These are phyloP conservation scores for Acromyrmex charruanus DNA, from an alignment of 1,140 invertebrate genomes.

Conservation along the genomic window DNA sequence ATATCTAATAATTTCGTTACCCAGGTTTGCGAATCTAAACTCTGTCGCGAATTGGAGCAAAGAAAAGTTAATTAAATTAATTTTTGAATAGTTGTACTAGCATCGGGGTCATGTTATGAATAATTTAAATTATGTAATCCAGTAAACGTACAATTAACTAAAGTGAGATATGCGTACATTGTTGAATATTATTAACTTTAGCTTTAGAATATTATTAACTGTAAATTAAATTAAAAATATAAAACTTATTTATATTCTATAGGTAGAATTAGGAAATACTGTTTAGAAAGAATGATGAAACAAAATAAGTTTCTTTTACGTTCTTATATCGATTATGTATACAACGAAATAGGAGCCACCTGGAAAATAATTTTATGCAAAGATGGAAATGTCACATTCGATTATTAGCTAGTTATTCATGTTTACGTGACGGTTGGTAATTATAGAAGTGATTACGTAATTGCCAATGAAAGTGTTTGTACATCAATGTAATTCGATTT, in stretches of 20 bases:
- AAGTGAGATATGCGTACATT: neutral
- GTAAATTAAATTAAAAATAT: neutral
- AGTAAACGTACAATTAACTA: neutral
- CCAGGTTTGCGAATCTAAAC: neutral
- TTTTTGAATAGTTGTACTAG: neutral
- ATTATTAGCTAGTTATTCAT: slow-evolving; percentile 13
- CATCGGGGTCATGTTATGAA: slow-evolving; percentile 12
- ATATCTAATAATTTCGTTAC: slow-evolving; percentile 8
- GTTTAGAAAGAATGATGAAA: neutral
- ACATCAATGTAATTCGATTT: slow-evolving; percentile 26
- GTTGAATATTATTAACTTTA: slow-evolving; percentile 20
- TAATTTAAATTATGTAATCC: slow-evolving; percentile 3
- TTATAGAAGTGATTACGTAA: slow-evolving; percentile 47
- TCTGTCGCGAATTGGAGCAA: slow-evolving; percentile 21
- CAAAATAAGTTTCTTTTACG: neutral
- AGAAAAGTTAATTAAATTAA: slow-evolving; percentile 39
- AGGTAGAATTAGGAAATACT: neutral
- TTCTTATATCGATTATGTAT: neutral
- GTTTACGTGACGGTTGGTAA: slow-evolving; percentile 24
- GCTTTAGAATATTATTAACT: neutral
- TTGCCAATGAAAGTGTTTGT: slow-evolving; percentile 11
- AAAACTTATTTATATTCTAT: neutral
- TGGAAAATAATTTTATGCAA: slow-evolving; percentile 7
- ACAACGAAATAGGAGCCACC: neutral
- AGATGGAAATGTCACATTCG: slow-evolving; percentile 6